Base-by-base conservation (phyloP, 2,888 invertebrate genomes). In the Pasiphila rectangulata region DNA sequence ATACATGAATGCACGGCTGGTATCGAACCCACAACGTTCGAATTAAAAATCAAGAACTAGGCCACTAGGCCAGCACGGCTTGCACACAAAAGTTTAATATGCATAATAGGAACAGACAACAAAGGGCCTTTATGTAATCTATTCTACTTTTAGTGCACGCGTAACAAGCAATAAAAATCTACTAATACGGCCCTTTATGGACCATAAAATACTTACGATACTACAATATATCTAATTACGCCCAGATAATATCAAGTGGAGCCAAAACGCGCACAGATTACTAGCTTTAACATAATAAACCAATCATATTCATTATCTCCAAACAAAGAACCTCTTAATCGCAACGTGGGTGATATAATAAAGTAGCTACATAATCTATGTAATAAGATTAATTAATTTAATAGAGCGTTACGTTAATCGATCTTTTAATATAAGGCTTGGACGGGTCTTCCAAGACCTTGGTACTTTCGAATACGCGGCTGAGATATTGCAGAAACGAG, bases 311-410 rank as follows among this genome's bases (percentile, higher is more conserved):
- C 10, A 32, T 68, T 68, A 72, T 72, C 72, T 56, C 13, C 44
- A 44, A 66, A 72, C 72, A 72, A 72, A 63, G 65, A 66, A 41
- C 62, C 64, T 68, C 69, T 72, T 72, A 71, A 69, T 72, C 71
- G 30, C 46, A 54, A 59, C 56, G 57, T 59, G 51, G 51, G 57
- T 65, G 61, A 61, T 64, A 67, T 55, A 63, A 64, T 67, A 67
- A 61, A 10, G 32, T 19, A 10, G n/a, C n/a, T n/a, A n/a, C n/a
- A 19, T 10, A 9, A 15, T 32, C 4, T 9, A 19, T 2, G 56
- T 58, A 61, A 62, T 47, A 53, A 23, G 47, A 48, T 57, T 69
- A 57, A 57, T 67, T 64, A 59, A 55, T 59, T 43, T 44, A 56
- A 61, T 61, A 59, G 38, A 16, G 34, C 13, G 25, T 45, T 44